Base-by-base conservation (phyloP, 2,113 vertebrate species). In the Hemibagrus wyckioides region DNA sequence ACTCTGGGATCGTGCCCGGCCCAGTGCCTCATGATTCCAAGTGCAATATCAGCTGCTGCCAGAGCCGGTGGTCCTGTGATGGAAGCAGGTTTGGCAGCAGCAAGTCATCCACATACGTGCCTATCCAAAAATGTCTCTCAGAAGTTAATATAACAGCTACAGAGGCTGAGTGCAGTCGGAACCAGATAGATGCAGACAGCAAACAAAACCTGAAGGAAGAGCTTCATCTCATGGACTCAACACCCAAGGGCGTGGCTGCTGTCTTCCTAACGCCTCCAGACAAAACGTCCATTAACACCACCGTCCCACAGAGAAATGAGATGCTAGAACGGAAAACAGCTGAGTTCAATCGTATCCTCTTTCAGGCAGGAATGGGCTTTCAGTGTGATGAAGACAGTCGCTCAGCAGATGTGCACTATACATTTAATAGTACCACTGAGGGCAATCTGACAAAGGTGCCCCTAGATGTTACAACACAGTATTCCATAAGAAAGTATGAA, bases 291-390 rank as follows among this genome's bases (percentile, higher is more conserved):
- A 44, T 84, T 33, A 90, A 87, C 84, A 86, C 93, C 81, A 73
- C 92, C 87, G 90, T 89, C 44, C 90, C 92, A 63, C 91, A 15
- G 76, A 96, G 91, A 90, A 99, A 98, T 91, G 95, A 96, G 91
- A 97, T 91, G 59, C 93, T 99, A 90, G 97, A 97, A 89, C 93
- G 95, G 88, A 99, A 98, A 94, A 99, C 95, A 1, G 97, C 97
- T 63, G 97, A 98, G 92, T 98, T 99, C 92, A 99, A 99, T 92
- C 94, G 97, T 82, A 95, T 94, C 73, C 94, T 99, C 17, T 99
- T 99, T 92, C 97, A 98, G 89, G 96, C 97, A 57, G 97, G 95
- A 87, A 97, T 96, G 95, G 63, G 92, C 6, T 91, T 80, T 39
- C 92, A 90, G 25, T 91, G 90, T 14, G 80, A 92, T n/a, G 86